Conservation (phyloP, 30 jellyfish, hydroid and myxozoan species). For the Nemopilema nomurai region DNA sequence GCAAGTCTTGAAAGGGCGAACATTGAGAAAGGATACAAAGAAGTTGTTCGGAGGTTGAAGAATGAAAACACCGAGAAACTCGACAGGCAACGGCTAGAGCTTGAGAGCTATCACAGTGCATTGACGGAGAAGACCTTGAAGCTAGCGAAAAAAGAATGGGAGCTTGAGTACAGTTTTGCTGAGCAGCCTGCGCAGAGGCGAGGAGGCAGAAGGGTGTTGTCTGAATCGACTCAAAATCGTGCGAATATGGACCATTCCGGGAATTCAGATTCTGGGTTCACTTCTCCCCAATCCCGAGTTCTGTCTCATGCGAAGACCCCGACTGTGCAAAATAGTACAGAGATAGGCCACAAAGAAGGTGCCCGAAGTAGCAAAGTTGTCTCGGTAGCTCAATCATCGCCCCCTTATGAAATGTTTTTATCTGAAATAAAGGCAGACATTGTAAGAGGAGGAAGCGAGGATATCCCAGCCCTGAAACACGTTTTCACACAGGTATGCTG, state of each 20-base stretch:
- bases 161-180: constrained; percentile 7
- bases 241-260: neutral
- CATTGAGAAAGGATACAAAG: constrained; percentile 39
- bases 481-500: neutral
- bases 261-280: constrained; percentile 61
- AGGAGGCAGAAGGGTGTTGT: neutral
- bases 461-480: neutral
- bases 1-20: constrained; percentile 23
- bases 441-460: constrained; percentile 5
- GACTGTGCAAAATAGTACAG: neutral
- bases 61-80: constrained; percentile 44
- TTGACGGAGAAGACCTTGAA: constrained; percentile 52
- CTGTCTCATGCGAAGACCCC: neutral
- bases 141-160: constrained; percentile 74
- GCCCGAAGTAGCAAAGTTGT: neutral
- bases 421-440: constrained; percentile 31
- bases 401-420: constrained; percentile 28
- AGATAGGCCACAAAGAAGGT: neutral
- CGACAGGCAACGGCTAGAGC: constrained; percentile 50
- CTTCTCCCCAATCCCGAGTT: constrained; percentile 24
- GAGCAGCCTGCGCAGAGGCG: neutral
- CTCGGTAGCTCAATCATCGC: neutral
- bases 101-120: constrained; percentile 34
- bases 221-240: neutral
- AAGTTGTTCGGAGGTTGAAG: constrained; percentile 29